Evolutionary conservation across 2,113 vertebrate species (phyloP), one percentile per base, ranked within the genome.

Genomic region (Forbesichthys agassizii): DNA sequence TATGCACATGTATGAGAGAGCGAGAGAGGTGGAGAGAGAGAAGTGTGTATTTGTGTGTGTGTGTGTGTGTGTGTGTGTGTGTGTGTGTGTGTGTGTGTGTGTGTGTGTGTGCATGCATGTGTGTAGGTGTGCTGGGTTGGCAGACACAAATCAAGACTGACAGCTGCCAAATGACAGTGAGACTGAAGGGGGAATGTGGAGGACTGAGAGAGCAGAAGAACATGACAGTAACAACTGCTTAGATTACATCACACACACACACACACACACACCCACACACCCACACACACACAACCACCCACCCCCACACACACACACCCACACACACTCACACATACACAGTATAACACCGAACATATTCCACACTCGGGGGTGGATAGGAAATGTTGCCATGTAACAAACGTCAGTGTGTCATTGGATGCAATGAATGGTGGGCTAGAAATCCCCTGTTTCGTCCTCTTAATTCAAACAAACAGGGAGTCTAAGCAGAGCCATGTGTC

Each of bases 201-300:
- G 88, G 93, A 94, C 91, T 92, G 86, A 91, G 91, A 92, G 91
- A 88, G 88, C 94, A 92, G 91, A 91, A 80, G 91, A 93, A 94
- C 94, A 94, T 95, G 95, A 96, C 95, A 95, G 93, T 90, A 94
- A 94, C 94, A 95, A 89, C 90, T 79, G 86, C 89, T 90, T 91
- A 92, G 90, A 96, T 96, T 95, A 96, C 91, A 95, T 89, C 36
- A 42, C 36, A 83, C 83, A 74, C 76, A 65, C 20, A 20, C 20
- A 20, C 20, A 20, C 20, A 20, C 20, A 20, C 20, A 20, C 20
- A 75, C 76, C 65, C 20, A 20, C 20, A 20, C 20, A 20, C 20
- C 1, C 20, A 20, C 20, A 20, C 20, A 27, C 27, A 27, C 27
- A 27, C 27, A 27, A 2, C 0, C 36, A 42, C 36, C 82, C 83